Conservation (phyloP, 2,888 invertebrate genomes). For the Dichetophora obliterata region DNA sequence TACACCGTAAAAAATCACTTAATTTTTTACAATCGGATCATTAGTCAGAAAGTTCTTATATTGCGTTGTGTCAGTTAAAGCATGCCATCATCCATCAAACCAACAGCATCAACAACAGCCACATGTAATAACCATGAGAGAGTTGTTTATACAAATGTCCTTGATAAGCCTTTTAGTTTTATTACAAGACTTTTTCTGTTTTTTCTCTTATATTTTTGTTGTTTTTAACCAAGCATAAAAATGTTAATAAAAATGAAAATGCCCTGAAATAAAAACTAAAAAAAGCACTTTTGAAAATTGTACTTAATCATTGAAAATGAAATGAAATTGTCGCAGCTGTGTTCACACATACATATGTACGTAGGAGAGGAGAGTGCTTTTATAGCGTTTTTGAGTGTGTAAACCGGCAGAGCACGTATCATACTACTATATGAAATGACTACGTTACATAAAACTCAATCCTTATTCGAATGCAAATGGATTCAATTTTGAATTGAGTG, state of each 20-base stretch:
- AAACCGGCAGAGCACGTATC: not conserved
- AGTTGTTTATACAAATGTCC: not conserved
- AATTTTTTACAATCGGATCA: too few relatives aligned
- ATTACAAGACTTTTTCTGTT: not conserved
- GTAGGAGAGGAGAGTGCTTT: not conserved
- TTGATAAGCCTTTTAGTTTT: slow-evolving; percentile 20
- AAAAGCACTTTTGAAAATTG: not conserved
- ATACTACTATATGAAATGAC: slow-evolving; percentile 24
- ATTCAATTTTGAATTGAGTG: slow-evolving; percentile 50
- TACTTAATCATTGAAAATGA: not conserved
- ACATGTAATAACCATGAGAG: too few relatives aligned
- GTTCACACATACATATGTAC: not conserved
- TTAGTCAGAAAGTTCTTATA: too few relatives aligned
- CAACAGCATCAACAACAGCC: too few relatives aligned
- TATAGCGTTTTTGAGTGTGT: not conserved
- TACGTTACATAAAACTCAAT: slow-evolving; percentile 29
- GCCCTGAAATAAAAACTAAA: not conserved
- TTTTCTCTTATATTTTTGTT: too few relatives aligned
- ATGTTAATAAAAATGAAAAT: slow-evolving; percentile 8
- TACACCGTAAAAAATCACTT: too few relatives aligned
- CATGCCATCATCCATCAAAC: too few relatives aligned
- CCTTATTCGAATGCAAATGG: slow-evolving; percentile 39
- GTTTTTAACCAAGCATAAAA: slow-evolving; percentile 7
- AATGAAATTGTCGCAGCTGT: slow-evolving; percentile 23
- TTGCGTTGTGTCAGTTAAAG: too few relatives aligned